Conservation (phyloP, 2,113 vertebrate genomes). For the Percina caprodes region DNA sequence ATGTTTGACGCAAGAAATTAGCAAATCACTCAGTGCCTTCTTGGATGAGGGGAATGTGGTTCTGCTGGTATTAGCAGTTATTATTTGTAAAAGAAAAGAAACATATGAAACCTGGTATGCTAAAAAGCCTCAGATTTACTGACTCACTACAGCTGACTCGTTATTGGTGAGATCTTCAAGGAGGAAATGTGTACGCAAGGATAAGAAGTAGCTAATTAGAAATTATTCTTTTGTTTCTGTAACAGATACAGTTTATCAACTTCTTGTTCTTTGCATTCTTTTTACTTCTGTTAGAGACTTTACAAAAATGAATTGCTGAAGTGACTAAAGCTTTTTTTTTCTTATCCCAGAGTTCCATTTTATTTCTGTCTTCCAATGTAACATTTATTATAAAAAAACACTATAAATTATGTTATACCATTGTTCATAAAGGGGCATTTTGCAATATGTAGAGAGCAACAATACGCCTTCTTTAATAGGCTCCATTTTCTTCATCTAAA, state of each 20-base stretch:
- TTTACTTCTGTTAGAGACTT: not conserved
- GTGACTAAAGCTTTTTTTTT: not conserved
- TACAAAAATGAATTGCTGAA: not conserved
- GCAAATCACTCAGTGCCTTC: not conserved
- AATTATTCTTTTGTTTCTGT: not conserved
- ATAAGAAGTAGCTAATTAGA: not conserved
- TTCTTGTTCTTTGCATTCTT: not conserved
- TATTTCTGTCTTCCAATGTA: not conserved
- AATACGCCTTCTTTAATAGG: not conserved
- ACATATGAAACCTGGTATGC: not conserved
- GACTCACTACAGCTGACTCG: not conserved
- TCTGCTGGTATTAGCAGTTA: not conserved
- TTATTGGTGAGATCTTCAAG: not conserved
- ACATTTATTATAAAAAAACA: no score
- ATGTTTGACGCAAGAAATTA: conserved; percentile 12
- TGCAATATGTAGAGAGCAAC: not conserved
- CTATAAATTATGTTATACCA: no score
- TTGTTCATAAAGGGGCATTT: not conserved
- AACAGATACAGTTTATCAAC: not conserved
- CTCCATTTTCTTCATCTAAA: not conserved
- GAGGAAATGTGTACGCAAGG: not conserved
- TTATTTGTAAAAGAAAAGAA: not conserved
- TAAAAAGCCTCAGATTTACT: not conserved
- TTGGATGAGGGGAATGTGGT: not conserved
- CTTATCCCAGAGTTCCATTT: not conserved